phyloP scores from a whole-genome alignment of 64 coral and sea anemone genomes.

The Montipora capricornis region DNA sequence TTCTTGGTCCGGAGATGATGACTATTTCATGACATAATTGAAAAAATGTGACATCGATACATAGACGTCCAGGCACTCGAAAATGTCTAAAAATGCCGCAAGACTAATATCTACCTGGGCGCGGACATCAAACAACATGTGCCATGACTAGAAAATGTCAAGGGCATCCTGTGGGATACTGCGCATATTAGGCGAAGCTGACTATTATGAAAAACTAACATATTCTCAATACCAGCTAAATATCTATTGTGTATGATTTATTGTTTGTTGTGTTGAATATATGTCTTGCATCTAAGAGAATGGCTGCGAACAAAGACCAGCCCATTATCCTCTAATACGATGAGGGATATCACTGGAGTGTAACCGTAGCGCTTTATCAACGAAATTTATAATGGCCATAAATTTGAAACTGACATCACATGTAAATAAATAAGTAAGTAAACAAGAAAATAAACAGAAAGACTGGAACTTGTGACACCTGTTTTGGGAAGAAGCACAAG shows the following conservation, averaged over 20 bases:
- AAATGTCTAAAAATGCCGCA: background rate
- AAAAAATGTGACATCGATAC: background rate
- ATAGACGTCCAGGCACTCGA: background rate
- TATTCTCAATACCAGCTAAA: constrained; percentile 33
- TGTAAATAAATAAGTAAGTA: background rate
- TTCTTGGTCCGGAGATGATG: constrained; percentile 36
- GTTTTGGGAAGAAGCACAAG: too few relatives aligned
- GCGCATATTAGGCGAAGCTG: background rate
- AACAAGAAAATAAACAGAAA: too few relatives aligned
- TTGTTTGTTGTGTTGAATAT: constrained; percentile 49
- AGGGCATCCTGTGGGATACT: background rate
- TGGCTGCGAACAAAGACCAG: constrained; percentile 18
- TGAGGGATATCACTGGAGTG: background rate
- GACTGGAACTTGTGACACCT: too few relatives aligned
- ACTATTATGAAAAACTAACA: constrained; percentile 55
- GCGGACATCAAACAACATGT: background rate
- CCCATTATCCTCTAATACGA: constrained; percentile 31
- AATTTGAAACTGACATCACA: too few relatives aligned
- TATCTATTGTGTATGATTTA: constrained; percentile 8
- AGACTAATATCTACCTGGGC: background rate
- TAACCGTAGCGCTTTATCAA: background rate
- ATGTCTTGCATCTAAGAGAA: constrained; percentile 44
- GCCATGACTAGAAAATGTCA: background rate
- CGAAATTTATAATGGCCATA: background rate
- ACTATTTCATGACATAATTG: constrained; percentile 2